Evolutionary conservation across 2,113 vertebrate genomes (phyloP), one percentile per base, ranked within the genome.

Genomic region (Procavia capensis): DNA sequence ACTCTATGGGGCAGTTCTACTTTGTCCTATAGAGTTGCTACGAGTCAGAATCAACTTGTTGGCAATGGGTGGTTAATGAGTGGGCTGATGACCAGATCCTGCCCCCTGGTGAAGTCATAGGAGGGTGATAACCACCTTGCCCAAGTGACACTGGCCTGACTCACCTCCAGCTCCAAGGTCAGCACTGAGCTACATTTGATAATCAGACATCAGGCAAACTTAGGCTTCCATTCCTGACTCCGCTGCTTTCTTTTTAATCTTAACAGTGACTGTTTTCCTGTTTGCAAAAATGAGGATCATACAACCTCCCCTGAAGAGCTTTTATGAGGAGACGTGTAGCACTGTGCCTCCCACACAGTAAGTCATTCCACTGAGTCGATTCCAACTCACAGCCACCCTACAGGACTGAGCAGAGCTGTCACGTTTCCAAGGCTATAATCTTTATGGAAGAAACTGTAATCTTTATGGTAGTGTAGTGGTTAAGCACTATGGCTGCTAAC

Each of bases 21-120:
- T n/a, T n/a, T n/a, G n/a, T n/a, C n/a, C n/a, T n/a, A n/a, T n/a
- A n/a, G n/a, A n/a, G n/a, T n/a, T n/a, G n/a, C n/a, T n/a, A n/a
- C n/a, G n/a, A n/a, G n/a, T n/a, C n/a, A n/a, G n/a, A n/a, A n/a
- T n/a, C n/a, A n/a, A n/a, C n/a, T n/a, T n/a, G n/a, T n/a, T n/a
- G n/a, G n/a, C n/a, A n/a, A n/a, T n/a, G n/a, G n/a, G n/a, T n/a
- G n/a, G n/a, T n/a, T n/a, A n/a, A n/a, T n/a, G n/a, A n/a, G n/a
- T n/a, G n/a, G 0, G 34, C 9, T 22, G 41, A 34, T 0, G 1
- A 24, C 20, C 16, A 36, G 45, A 57, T 17, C 43, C 29, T 59
- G n/a, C 2, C 3, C 19, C 17, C 5, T 27, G 57, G 50, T 27
- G 57, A 88, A 57, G 41, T 13, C 66, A 29, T 17, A 64, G 82